Percentiles rank a stretch among this genome's conserved stretches.
phyloP scores from a whole-genome alignment of 2,113 vertebrate genomes.

The Centropristis striata region DNA sequence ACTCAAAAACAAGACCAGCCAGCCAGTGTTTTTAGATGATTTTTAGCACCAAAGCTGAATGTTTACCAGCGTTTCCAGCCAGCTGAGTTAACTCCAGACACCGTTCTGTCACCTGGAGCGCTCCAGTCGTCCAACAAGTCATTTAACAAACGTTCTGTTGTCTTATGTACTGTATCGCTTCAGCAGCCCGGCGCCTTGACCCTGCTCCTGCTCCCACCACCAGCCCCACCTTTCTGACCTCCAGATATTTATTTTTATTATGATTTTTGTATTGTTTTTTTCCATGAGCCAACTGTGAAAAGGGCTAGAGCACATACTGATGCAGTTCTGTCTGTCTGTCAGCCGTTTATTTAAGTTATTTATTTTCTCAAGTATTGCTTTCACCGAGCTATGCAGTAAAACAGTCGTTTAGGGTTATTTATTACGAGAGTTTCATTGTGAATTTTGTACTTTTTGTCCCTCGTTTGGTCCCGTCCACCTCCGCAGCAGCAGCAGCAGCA shows the following conservation, averaged over 20 bases:
- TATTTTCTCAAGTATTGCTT: constrained; percentile 66
- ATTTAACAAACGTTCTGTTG: neutral
- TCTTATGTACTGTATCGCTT: neutral
- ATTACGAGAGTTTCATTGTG: constrained; percentile 47
- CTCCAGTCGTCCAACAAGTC: neutral
- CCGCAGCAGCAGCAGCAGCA: no score
- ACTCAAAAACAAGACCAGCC: neutral
- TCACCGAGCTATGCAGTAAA: constrained; percentile 78
- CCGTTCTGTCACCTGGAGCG: neutral
- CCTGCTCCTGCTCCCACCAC: constrained; percentile 20
- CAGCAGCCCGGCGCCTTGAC: constrained; percentile 29
- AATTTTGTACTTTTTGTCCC: constrained; percentile 1
- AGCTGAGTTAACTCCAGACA: constrained; percentile 50
- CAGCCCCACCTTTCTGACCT: constrained; percentile 27
- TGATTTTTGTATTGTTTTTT: constrained; percentile 25
- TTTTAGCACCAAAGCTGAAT: neutral
- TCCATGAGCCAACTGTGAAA: constrained; percentile 77
- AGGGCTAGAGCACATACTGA: constrained; percentile 83
- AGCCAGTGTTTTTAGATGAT: constrained; percentile 9
- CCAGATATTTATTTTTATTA: constrained; percentile 21
- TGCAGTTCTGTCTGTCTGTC: constrained; percentile 56
- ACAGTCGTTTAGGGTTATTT: constrained; percentile 67
- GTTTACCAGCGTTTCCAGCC: neutral
- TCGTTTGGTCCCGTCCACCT: neutral
- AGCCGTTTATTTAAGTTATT: constrained; percentile 68